Base-by-base conservation (phyloP, 2,113 vertebrate genomes). In the Odontophorus gujanensis region DNA sequence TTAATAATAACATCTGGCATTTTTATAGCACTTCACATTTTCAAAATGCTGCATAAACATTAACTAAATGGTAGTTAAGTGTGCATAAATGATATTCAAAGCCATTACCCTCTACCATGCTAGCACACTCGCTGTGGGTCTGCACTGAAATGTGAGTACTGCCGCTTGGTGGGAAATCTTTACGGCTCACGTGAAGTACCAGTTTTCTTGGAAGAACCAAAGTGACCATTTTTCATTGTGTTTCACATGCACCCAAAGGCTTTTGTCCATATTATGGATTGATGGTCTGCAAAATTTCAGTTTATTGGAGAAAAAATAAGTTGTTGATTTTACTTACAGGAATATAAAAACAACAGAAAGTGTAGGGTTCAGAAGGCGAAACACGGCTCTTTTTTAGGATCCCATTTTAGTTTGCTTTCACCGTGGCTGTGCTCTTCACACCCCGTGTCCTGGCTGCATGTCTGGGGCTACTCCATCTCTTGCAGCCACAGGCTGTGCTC, bases 281-380 rank as follows among this genome's bases (percentile, higher is more conserved):
- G 96, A 97, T 95, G 92, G 83, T 91, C 94, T 97, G 90, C 73
- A 95, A 97, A 95, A 95, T 95, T 97, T 94, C 90, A 89, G 76
- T 95, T 97, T 95, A 96, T 79, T 94, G 90, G 62, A 85, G 73
- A 66, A 96, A 96, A 95, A 96, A 84, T 61, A 93, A 94, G 91
- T 90, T 94, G 96, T 95, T 96, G 90, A 86, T 95, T 97, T 95
- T 96, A 95, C 76, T 95, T 95, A 78, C 61, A 84, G 89, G 40
- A 87, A 72, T 87, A 75, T 92, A 83, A 94, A 96, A 93, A 81
- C 65, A 87, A 93, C 40, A 95, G 74, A 71, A 89, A 57, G 47
- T 20, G 36, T 62, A 85, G 57, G 36, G 21, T 68, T 94, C 53
- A 75, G 80, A 90, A 92, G 74, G 11, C 69, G 86, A 78, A 95